Base-by-base conservation (phyloP, 2,113 vertebrate genomes). In the Vidua macroura region DNA sequence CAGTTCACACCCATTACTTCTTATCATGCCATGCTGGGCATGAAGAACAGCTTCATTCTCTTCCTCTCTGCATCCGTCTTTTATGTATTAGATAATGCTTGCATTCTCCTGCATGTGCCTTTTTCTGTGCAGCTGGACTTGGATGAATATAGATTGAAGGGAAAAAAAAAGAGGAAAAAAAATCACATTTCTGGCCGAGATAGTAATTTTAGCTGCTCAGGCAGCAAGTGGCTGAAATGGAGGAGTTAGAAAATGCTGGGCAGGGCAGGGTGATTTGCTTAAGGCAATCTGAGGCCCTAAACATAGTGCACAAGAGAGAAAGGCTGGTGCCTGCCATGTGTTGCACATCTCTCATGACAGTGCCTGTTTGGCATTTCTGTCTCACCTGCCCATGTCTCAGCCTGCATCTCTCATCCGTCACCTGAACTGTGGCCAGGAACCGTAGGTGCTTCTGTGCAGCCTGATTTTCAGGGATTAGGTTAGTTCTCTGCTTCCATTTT, bases 1-100 rank as follows among this genome's bases (percentile, higher is more conserved):
- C 88, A 58, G 90, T 93, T 92, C 89, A 93, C 90, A 93, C 90
- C 96, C 83, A 93, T 95, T 93, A 59, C 72, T 94, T 93, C 55
- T 95, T 90, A 88, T 80, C 14, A 0, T 93, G 86, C 86, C 73
- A 33, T 86, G 72, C 88, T 96, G 90, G 90, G 79, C 88, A 67
- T 31, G 64, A 90, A 95, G 75, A 95, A 92, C 78, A 83, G 75
- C 67, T 95, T 87, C 72, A 88, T 93, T 96, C 80, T 92, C 82
- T 85, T 90, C 53, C 44, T 95, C 37, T 83, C 51, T 95, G 67
- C 64, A 74, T 70, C 86, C 48, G 55, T 83, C 75, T 93, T 92
- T 83, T 74, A 55, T 78, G 30, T 67, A 17, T 88, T 86, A 77
- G 79, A 58, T 64, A 86, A 88, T 70, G 39, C 72, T 86, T 90